phyloP scores from a whole-genome alignment of 2,888 invertebrate species.

The Habroteleia sp. region DNA sequence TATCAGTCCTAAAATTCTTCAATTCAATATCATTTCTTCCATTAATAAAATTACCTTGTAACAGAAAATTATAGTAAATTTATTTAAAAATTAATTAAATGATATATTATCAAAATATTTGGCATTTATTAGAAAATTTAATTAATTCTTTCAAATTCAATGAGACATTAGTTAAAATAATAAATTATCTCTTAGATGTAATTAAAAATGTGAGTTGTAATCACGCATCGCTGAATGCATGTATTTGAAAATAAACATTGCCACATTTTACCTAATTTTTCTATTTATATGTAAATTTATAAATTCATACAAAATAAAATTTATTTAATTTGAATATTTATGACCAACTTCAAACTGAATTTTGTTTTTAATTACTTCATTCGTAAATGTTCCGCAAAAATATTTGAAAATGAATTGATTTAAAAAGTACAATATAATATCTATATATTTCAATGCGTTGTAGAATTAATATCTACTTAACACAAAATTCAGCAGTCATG shows the following conservation, averaged over 20 bases:
- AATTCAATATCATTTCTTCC: too few relatives aligned
- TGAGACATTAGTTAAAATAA: too few relatives aligned
- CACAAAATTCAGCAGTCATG: constrained; percentile 14
- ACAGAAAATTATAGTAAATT: too few relatives aligned
- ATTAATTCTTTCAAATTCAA: too few relatives aligned
- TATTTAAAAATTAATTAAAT: too few relatives aligned
- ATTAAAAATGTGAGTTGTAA: constrained; percentile 13
- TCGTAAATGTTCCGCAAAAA: not conserved
- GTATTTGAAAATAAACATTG: constrained; percentile 33
- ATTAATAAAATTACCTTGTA: too few relatives aligned
- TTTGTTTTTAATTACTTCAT: constrained; percentile 5
- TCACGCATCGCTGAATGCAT: too few relatives aligned
- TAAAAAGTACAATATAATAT: not conserved
- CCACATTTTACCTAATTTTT: constrained; percentile 20
- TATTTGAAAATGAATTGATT: constrained; percentile 12
- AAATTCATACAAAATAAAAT: constrained; percentile 17
- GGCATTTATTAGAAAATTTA: too few relatives aligned
- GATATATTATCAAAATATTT: too few relatives aligned
- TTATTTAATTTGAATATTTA: not conserved
- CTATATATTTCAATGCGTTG: not conserved
- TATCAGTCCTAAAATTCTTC: too few relatives aligned
- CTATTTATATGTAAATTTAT: constrained; percentile 28
- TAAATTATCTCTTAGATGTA: constrained; percentile 23
- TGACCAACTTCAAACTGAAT: constrained; percentile 3
- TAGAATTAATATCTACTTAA: constrained; percentile 15